Percentiles rank a stretch among this genome's conserved stretches.
Evolutionary conservation across 2,888 invertebrate genomes (phyloP).

Genomic region (Ceraclea dissimilis): DNA sequence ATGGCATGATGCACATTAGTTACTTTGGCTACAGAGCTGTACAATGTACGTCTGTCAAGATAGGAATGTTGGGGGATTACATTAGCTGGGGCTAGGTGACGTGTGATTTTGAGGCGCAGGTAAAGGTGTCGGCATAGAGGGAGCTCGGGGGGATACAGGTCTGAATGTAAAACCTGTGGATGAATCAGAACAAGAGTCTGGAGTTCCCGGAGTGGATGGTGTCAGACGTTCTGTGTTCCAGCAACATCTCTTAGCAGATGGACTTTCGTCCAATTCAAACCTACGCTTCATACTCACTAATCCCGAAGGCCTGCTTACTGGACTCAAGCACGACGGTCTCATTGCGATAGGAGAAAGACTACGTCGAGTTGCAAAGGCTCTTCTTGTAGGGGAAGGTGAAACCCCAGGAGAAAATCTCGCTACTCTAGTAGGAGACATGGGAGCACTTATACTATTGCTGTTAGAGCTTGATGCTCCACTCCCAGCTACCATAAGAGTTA

Average conservation of each 20-base stretch:
- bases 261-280: conserved; percentile 52
- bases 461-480: conserved; percentile 30
- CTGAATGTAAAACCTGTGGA: conserved; percentile 43
- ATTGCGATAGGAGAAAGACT: conserved; percentile 85
- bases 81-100: conserved; percentile 43
- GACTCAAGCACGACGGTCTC: conserved; percentile 66
- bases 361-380: conserved; percentile 69
- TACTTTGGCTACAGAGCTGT: conserved; percentile 24
- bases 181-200: conserved; percentile 38
- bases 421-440: conserved; percentile 35
- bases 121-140: conserved; percentile 32
- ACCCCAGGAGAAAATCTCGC: conserved; percentile 51
- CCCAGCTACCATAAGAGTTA: conserved; percentile 59
- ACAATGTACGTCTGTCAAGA: background rate
- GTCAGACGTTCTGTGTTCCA: conserved; percentile 33
- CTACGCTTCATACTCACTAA: conserved; percentile 53
- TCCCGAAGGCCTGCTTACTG: conserved; percentile 49
- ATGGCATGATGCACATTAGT: too few species aligned
- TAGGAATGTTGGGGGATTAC: conserved; percentile 1
- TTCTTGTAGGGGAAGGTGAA: conserved; percentile 80
- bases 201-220: conserved; percentile 42
- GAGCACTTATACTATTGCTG: conserved; percentile 37
- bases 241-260: conserved; percentile 41
- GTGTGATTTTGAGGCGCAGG: conserved; percentile 33
- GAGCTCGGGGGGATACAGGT: conserved; percentile 42